These are phyloP conservation scores for Lutraria lutraria DNA, from an alignment of 2,888 invertebrate species.

Conservation along the genomic window DNA sequence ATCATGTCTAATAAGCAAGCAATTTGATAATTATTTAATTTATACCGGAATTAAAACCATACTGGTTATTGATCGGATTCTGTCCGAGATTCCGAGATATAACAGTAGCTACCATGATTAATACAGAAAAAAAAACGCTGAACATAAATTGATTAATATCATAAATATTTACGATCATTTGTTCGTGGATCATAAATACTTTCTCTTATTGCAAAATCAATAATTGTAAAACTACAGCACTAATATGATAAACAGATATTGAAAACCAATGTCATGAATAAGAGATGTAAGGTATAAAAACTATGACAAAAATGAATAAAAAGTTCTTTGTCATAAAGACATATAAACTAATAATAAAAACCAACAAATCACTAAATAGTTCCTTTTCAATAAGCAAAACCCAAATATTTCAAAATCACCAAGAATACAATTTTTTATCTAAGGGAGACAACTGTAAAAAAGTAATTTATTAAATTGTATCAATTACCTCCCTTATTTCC, in stretches of 20 bases:
- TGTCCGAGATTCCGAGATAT: too few relatives aligned
- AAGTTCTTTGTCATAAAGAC: not conserved
- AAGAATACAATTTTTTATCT: not conserved
- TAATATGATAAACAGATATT: not conserved
- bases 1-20: too few relatives aligned
- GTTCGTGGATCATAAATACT: not conserved
- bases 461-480: not conserved
- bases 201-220: conserved; percentile 4
- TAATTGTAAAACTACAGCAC: not conserved
- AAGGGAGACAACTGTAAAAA: not conserved
- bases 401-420: not conserved
- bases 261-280: not conserved
- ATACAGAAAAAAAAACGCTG: not conserved
- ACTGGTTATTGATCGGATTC: too few relatives aligned
- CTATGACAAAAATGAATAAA: not conserved
- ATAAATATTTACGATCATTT: not conserved
- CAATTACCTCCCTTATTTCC: conserved; percentile 1
- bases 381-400: not conserved
- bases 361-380: too few relatives aligned
- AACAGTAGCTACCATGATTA: too few relatives aligned
- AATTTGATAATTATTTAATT: too few relatives aligned
- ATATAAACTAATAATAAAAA: too few relatives aligned
- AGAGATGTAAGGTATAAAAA: not conserved
- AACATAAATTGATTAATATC: not conserved
- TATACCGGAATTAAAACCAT: too few relatives aligned